Base-by-base conservation (phyloP, 2,113 vertebrate species). In the Ailurus styani region DNA sequence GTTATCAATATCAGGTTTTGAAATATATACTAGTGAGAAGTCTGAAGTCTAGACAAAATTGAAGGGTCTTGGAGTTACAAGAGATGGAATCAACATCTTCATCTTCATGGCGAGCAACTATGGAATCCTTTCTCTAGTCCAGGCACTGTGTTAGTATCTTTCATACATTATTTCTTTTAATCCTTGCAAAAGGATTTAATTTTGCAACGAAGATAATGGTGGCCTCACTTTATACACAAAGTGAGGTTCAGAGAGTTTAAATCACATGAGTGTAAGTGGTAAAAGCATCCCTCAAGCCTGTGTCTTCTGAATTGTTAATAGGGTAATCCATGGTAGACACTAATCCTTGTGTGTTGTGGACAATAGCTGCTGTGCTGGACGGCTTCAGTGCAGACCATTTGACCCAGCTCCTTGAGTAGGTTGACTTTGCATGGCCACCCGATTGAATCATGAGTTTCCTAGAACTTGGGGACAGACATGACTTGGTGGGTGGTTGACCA, bases 371-470 rank as follows among this genome's bases (percentile, higher is more conserved):
- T 0, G 17, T 29, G 6, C 12, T 29, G 6, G 54, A 21, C 40
- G 4, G 18, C 31, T 31, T 31, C 17, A 1, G 0, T 13, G 17
- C 40, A 70, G 14, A n/a, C 0, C 2, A 2, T 62, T 25, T 70
- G 20, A 8, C 66, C 40, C n/a, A 23, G 21, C 17, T 5, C 45
- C 42, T 75, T 42, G 50, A 34, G 7, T n/a, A 14, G 68, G 14
- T 21, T 25, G 40, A 64, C 45, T 84, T 45, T 72, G 10, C 31
- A 6, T 25, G 45, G 60, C 31, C 27, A 18, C 2, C 42, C 29
- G 70, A 1, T 2, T n/a, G 81, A 75, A 25, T 37, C 77, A 42
- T 9, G 52, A 42, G 55, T 40, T 68, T 85, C 6, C 18, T 25
- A 50, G 57, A 42, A 21, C 14, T 7, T 87, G 23, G 18, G 11